phyloP scores from a whole-genome alignment of 2,113 vertebrate genomes.

The Colaptes auratus region DNA sequence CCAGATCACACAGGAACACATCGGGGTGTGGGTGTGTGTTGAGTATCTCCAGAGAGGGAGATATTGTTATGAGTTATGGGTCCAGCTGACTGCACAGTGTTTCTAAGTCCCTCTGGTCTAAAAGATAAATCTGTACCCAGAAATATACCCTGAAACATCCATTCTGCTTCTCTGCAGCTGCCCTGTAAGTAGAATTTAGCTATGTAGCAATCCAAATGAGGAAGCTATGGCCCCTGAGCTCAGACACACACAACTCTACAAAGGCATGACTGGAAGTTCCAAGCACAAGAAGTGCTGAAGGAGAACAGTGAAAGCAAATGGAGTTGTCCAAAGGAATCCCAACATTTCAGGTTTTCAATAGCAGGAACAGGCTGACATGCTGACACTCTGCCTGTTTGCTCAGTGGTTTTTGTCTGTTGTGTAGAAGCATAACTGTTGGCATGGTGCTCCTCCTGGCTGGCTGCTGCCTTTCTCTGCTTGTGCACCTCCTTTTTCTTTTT shows the following conservation, averaged over 20 bases:
- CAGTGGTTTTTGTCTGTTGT: background rate
- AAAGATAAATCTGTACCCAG: background rate
- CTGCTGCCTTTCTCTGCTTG: background rate
- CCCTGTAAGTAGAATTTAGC: background rate
- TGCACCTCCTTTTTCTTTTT: background rate
- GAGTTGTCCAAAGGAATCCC: background rate
- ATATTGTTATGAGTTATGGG: background rate
- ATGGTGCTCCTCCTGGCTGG: background rate
- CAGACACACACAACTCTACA: background rate
- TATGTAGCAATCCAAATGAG: background rate
- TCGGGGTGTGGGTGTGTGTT: no score
- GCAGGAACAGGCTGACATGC: background rate
- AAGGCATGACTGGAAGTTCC: background rate
- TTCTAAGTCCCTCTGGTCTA: background rate
- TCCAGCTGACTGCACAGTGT: background rate
- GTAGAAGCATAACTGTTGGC: background rate
- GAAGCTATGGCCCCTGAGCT: background rate
- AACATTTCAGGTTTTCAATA: background rate
- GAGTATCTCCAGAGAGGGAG: no score
- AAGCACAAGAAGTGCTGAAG: background rate
- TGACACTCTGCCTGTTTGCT: background rate
- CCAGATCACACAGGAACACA: no score
- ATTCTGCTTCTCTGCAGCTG: background rate
- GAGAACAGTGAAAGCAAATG: background rate
- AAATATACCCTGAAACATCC: background rate